These are phyloP conservation scores for Brachionus angularis DNA, from an alignment of 1,140 invertebrate species.

Conservation along the genomic window DNA sequence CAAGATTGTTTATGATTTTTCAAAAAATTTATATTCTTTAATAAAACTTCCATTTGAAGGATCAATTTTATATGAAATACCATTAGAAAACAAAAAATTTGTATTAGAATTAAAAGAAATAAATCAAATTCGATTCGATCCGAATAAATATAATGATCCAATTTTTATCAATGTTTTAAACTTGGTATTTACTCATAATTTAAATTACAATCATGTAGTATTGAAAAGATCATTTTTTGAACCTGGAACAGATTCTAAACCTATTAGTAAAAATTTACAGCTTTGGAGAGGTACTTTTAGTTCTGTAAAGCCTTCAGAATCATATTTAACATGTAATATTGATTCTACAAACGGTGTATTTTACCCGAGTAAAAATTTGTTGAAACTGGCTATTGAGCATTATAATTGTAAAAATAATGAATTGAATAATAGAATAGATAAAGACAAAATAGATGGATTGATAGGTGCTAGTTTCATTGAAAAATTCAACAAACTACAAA, in stretches of 20 bases:
- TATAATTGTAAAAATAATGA: not conserved
- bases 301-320: not conserved
- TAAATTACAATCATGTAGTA: not conserved
- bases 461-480: not conserved
- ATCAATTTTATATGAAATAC: not conserved
- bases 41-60: not conserved
- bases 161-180: not conserved
- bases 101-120: not conserved
- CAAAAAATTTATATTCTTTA: not conserved
- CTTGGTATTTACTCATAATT: not conserved
- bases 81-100: not conserved
- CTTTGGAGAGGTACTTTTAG: not conserved
- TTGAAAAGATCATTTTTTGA: not conserved
- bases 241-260: not conserved
- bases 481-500: not conserved
- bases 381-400: not conserved
- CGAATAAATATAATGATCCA: not conserved
- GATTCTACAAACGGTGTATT: not conserved
- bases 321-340: not conserved
- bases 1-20: not conserved
- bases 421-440: not conserved
- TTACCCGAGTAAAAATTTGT: not conserved
- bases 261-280: not conserved
- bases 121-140: not conserved
- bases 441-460: not conserved